Evolutionary conservation across 2,113 vertebrate species (phyloP).

Genomic region (Epinephelus cyanopodus): DNA sequence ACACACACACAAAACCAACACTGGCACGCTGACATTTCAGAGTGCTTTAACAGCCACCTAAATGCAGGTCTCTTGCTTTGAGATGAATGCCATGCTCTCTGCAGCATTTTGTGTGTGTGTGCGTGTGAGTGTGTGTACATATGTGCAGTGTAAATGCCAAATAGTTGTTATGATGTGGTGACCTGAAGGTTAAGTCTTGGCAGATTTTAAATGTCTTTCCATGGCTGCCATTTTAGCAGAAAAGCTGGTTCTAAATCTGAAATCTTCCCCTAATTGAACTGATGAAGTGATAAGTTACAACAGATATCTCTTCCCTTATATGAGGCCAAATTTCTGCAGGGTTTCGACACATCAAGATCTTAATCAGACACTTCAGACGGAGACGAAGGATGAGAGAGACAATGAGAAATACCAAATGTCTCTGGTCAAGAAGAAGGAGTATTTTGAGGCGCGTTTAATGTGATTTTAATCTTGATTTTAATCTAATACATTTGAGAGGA

Average conservation of each 20-base stretch:
- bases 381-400: conserved; percentile 3
- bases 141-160: conserved; percentile 4
- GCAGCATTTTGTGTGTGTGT: not conserved
- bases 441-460: conserved; percentile 23
- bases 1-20: not conserved
- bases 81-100: conserved; percentile 55
- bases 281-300: conserved; percentile 24
- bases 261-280: not conserved
- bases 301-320: not conserved
- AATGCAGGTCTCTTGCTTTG: conserved; percentile 52
- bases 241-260: conserved; percentile 27
- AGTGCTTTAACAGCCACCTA: conserved; percentile 53
- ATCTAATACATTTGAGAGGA: conserved; percentile 42
- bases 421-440: conserved; percentile 10
- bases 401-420: conserved; percentile 21
- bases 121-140: conserved; percentile 3
- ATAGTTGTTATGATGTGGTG: conserved; percentile 15
- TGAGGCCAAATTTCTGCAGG: conserved; percentile 3
- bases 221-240: conserved; percentile 13
- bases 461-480: conserved; percentile 42
- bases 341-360: conserved; percentile 5
- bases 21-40: conserved; percentile 64
- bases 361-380: conserved; percentile 16
- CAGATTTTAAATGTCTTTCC: conserved; percentile 43
- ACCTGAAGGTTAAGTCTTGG: conserved; percentile 29